phyloP scores from a whole-genome alignment of 1,140 invertebrate species.

The Sipha flava region DNA sequence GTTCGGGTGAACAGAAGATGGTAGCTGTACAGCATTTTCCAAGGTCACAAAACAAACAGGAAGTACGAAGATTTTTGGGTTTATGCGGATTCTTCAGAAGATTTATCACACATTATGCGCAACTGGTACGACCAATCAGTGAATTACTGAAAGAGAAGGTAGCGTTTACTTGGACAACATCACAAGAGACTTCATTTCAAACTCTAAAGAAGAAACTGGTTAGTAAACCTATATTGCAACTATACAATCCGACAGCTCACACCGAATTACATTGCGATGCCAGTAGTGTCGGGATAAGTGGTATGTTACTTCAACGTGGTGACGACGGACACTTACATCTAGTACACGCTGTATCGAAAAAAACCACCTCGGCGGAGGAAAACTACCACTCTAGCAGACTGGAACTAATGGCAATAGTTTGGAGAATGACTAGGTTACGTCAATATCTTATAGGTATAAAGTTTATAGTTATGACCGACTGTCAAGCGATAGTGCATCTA shows the following conservation, averaged over 20 bases:
- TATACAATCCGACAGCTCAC: not conserved
- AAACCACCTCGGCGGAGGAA: not conserved
- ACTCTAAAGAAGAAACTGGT: not conserved
- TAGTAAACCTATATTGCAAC: conserved; percentile 25
- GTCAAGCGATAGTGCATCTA: no score
- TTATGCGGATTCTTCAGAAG: not conserved
- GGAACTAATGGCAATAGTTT: not conserved
- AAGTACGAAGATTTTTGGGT: not conserved
- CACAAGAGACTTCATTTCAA: not conserved
- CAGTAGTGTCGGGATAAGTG: not conserved
- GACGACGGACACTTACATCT: not conserved
- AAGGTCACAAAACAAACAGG: not conserved
- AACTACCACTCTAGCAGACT: not conserved
- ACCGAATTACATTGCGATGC: conserved; percentile 30
- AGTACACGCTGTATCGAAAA: not conserved
- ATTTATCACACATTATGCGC: not conserved
- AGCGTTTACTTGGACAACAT: not conserved
- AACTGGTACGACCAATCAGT: not conserved
- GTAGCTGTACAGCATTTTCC: not conserved
- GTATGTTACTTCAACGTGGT: not conserved
- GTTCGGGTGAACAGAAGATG: not conserved
- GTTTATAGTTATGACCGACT: not conserved
- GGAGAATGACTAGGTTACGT: not conserved
- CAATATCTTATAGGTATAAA: not conserved
- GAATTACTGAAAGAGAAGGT: not conserved